Conservation (phyloP, 2,113 vertebrate species). For the Tiliqua scincoides region DNA sequence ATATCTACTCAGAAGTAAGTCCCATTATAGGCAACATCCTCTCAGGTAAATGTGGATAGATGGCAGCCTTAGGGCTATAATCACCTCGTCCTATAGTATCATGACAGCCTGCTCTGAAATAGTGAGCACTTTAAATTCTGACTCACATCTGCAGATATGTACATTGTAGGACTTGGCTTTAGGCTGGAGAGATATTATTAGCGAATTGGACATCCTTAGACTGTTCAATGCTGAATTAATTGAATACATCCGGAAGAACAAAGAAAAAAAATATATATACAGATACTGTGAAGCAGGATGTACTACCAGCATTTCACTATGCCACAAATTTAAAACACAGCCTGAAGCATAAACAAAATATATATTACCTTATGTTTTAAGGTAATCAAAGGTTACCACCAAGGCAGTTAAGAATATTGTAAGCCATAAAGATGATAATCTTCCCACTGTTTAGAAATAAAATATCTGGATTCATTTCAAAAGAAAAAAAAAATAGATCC, state of each 20-base stretch:
- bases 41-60: too few species aligned
- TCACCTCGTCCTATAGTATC: neutral
- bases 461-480: conserved; percentile 1
- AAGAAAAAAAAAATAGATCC: neutral
- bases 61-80: too few species aligned
- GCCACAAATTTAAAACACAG: conserved; percentile 35
- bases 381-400: conserved; percentile 32
- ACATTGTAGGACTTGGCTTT: neutral
- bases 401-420: conserved; percentile 25
- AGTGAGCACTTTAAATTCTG: neutral
- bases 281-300: neutral
- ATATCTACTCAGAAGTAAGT: too few species aligned
- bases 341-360: conserved; percentile 23
- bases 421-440: neutral
- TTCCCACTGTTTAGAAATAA: conserved; percentile 23
- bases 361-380: conserved; percentile 25
- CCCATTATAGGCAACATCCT: too few species aligned
- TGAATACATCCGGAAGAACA: conserved; percentile 18
- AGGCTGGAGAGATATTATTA: conserved; percentile 7
- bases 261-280: conserved; percentile 22
- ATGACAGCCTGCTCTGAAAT: neutral
- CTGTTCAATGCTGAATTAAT: conserved; percentile 13
- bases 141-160: neutral
- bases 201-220: neutral
- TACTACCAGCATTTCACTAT: conserved; percentile 8